Conservation (phyloP, 1,140 invertebrate genomes). For the Belonocnema kinseyi region DNA sequence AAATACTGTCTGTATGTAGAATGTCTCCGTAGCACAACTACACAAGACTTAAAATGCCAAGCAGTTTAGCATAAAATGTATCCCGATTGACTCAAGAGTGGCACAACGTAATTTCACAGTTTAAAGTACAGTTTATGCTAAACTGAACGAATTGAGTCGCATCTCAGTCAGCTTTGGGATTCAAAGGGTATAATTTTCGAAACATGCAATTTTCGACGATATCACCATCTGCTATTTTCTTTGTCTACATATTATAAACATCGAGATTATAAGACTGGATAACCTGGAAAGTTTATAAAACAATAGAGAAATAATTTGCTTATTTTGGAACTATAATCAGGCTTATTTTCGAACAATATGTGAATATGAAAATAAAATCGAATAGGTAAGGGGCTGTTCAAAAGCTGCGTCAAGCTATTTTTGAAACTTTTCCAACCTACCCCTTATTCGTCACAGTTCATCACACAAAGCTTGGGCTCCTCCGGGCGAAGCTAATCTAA, state of each 20-base stretch:
- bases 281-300: no score
- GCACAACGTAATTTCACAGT: background rate
- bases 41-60: background rate
- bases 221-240: background rate
- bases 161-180: background rate
- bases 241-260: background rate
- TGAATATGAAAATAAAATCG: no score
- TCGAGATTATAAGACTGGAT: no score
- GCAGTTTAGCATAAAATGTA: slow-evolving; percentile 8
- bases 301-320: no score
- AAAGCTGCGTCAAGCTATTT: no score
- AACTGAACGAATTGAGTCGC: background rate
- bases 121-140: slow-evolving; percentile 1
- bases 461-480: no score
- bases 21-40: background rate
- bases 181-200: background rate
- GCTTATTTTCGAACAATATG: no score
- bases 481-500: no score
- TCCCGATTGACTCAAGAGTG: background rate
- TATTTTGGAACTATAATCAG: no score
- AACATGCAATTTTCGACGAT: background rate
- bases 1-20: background rate
- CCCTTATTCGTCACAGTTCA: no score
- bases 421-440: no score
- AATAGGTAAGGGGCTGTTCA: no score